Evolutionary conservation across 2,113 vertebrate genomes (phyloP).

Genomic region (Tachuris rubrigastra): DNA sequence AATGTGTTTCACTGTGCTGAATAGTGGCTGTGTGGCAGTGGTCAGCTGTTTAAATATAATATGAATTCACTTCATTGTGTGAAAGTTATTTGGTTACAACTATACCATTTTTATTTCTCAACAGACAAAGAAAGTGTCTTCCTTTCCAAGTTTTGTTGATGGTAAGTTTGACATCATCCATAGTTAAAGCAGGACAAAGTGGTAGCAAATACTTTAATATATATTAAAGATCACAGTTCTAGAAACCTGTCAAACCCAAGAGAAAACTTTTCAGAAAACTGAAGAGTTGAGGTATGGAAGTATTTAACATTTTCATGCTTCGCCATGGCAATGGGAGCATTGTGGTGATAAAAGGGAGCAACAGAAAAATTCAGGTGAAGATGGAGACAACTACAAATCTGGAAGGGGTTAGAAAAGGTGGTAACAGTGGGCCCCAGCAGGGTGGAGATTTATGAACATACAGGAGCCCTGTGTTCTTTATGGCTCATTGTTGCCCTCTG

Average conservation of each 20-base stretch:
- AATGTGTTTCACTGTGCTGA: not conserved
- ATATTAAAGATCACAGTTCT: not conserved
- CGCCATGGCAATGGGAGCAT: not conserved
- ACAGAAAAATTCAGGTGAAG: not conserved
- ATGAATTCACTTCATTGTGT: not conserved
- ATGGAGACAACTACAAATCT: not conserved
- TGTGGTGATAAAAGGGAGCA: not conserved
- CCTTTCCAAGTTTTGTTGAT: slow-evolving; percentile 97
- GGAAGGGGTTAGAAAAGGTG: not conserved
- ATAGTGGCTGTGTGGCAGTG: not conserved
- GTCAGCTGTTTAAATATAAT: not conserved
- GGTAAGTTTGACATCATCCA: slow-evolving; percentile 78
- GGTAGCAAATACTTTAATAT: not conserved
- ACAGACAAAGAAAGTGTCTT: slow-evolving; percentile 92
- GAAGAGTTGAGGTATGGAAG: not conserved
- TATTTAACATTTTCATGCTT: not conserved
- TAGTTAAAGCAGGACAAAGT: not conserved
- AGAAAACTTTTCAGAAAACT: not conserved
- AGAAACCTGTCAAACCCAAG: not conserved
- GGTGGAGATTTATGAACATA: not conserved
- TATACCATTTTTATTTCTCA: slow-evolving; percentile 56
- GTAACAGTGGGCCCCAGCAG: not conserved
- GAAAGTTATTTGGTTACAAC: not conserved
- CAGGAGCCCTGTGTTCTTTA: not conserved
- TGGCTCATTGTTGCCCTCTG: not conserved